These are phyloP conservation scores for Stichopus horrens DNA, from an alignment of 53 echinoderm and acorn worm species.

Conservation along the genomic window DNA sequence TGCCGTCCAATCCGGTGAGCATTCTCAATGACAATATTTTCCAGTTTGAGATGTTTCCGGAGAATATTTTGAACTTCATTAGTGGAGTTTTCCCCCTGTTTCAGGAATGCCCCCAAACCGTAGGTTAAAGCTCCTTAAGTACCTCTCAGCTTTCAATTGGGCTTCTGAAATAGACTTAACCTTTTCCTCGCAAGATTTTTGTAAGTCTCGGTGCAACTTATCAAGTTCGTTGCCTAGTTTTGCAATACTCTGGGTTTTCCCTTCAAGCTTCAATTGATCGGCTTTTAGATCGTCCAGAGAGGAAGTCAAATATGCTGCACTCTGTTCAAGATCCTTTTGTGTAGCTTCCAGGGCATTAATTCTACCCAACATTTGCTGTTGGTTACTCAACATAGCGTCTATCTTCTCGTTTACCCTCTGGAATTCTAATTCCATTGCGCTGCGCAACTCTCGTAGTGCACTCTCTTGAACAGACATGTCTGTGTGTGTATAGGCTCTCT, in stretches of 20 bases:
- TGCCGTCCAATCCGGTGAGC: neutral
- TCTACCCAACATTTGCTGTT: slow-evolving; percentile 13
- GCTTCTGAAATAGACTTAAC: neutral
- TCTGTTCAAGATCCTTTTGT: slow-evolving; percentile 7
- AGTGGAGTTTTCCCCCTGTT: neutral
- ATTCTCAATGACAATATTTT: too few species aligned
- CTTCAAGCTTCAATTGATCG: neutral
- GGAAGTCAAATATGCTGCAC: neutral
- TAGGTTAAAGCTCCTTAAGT: slow-evolving; percentile 12
- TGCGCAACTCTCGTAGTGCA: too few species aligned
- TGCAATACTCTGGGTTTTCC: neutral
- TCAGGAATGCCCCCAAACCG: slow-evolving; percentile 7
- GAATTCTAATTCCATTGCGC: too few species aligned
- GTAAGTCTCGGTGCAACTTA: slow-evolving; percentile 2
- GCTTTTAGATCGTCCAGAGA: slow-evolving; percentile 7
- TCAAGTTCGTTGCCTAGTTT: neutral
- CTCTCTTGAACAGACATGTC: neutral
- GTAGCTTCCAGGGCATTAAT: slow-evolving; percentile 3
- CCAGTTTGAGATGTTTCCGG: neutral
- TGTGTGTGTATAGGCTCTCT: slow-evolving; percentile 15
- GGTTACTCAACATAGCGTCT: neutral
- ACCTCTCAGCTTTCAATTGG: slow-evolving; percentile 17
- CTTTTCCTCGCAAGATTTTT: neutral
- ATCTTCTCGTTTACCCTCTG: too few species aligned
- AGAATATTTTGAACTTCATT: slow-evolving; percentile 7